Conservation (phyloP, 92 coral and sea anemone species). For the Epizoanthus ramosus region DNA sequence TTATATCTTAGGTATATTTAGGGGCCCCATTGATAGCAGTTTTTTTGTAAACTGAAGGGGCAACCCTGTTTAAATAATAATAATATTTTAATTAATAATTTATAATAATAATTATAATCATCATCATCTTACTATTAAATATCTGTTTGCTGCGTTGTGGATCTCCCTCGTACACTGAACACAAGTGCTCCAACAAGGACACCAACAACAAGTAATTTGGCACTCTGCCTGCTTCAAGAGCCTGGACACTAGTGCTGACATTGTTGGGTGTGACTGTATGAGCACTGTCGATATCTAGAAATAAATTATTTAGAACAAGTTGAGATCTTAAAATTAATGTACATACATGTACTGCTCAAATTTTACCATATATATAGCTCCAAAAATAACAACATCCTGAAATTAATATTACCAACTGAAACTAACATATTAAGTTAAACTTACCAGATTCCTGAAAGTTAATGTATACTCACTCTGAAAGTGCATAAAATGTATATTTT, state of each 20-base stretch:
- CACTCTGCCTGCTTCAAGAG: conserved; percentile 85
- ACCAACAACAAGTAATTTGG: conserved; percentile 92
- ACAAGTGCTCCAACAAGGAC: conserved; percentile 88
- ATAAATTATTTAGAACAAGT: neutral
- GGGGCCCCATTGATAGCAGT: no score
- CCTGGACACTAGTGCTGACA: conserved; percentile 70
- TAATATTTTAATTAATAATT: no score
- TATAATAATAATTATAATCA: no score
- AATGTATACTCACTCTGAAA: no score
- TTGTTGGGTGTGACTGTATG: conserved; percentile 66
- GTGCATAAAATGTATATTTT: no score
- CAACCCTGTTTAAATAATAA: no score
- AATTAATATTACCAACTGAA: no score
- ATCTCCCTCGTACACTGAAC: conserved; percentile 85
- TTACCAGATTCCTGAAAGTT: no score
- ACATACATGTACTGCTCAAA: neutral
- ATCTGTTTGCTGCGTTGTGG: conserved; percentile 79
- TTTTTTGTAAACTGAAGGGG: no score
- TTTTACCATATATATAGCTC: neutral
- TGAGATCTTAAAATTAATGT: neutral
- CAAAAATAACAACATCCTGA: no score
- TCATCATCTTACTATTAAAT: conserved; percentile 87
- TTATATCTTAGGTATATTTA: no score
- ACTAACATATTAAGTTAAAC: no score
- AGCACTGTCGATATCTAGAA: conserved; percentile 63